Conservation (phyloP, 2,113 vertebrate genomes). For the Tetrax tetrax region DNA sequence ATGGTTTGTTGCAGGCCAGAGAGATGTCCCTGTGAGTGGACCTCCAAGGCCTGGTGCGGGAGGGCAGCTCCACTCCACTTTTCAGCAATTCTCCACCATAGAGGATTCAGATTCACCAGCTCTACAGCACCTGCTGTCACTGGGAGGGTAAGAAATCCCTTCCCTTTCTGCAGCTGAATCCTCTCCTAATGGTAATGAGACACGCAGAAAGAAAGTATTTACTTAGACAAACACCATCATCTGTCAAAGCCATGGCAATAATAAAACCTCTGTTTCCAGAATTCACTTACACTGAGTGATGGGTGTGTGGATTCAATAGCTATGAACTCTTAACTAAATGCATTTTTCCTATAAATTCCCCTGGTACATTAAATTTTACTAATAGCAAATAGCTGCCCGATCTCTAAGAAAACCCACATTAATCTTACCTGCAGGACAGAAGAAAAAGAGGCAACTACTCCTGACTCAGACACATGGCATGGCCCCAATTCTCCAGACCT, state of each 20-base stretch:
- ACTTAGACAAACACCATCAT: conserved; percentile 65
- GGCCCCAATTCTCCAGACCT: neutral
- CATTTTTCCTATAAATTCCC: conserved; percentile 45
- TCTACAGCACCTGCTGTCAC: neutral
- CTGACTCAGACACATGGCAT: neutral
- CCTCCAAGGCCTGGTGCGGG: neutral
- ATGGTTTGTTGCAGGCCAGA: neutral
- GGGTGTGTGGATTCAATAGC: conserved; percentile 6
- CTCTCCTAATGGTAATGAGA: conserved; percentile 62
- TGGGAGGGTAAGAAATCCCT: neutral
- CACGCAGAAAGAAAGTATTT: conserved; percentile 51
- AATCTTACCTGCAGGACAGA: neutral
- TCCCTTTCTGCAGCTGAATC: conserved; percentile 14
- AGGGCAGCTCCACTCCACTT: neutral
- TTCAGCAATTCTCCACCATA: neutral
- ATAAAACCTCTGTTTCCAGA: conserved; percentile 60
- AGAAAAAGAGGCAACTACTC: neutral
- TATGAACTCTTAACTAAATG: conserved; percentile 50
- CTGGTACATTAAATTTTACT: conserved; percentile 32
- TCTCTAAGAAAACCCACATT: conserved; percentile 13
- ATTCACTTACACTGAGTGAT: conserved; percentile 59
- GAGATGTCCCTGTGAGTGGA: neutral
- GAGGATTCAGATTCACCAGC: neutral
- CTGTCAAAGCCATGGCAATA: conserved; percentile 56
- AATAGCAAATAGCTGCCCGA: conserved; percentile 30